Evolutionary conservation across 2,888 invertebrate species (phyloP), one percentile per base, ranked within the genome.

Genomic region (Lepetodrilus schrolli): DNA sequence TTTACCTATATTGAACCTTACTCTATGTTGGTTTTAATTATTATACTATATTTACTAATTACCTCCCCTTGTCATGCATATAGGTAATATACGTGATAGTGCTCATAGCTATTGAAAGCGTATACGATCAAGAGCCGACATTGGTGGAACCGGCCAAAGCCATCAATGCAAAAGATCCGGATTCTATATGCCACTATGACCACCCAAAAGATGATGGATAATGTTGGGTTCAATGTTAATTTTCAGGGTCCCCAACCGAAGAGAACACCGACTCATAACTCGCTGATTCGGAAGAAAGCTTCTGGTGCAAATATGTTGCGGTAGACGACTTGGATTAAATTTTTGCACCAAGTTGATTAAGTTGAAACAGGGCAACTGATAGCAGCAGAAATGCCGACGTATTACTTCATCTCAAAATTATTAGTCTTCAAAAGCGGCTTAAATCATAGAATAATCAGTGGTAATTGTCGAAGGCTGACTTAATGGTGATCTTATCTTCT

Each of bases 401-500:
- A 58, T 58, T 58, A 58, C 34, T 58, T 58, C 58, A 58, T 58
- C 30, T 30, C 30, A 58, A 26, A 58, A 58, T 58, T 58, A 58
- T 58, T 26, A 30, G 30, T 58, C 58, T 58, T 10, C 26, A 58
- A 58, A 58, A 58, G 58, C 58, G 58, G 58, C 5, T 30, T 58
- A 58, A 58, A 58, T 58, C 58, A 58, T 58, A 34, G 34, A 58
- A 58, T 58, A 58, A 58, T 58, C 58, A 58, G 34, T 58, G 58
- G 58, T 58, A 58, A 58, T 58, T 58, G 58, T 34, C 17, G 30
- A 30, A 30, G 30, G 58, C 58, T 30, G 30, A n/a, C 58, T 58
- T 58, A 30, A 58, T 58, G 58, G 58, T 17, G 58, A 34, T 34
- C 58, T 58, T 58, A 58, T 58, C 58, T 58, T 58, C 58, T 58